These are phyloP conservation scores for Actinia equina DNA, from an alignment of 64 coral and sea anemone genomes.

Conservation along the genomic window DNA sequence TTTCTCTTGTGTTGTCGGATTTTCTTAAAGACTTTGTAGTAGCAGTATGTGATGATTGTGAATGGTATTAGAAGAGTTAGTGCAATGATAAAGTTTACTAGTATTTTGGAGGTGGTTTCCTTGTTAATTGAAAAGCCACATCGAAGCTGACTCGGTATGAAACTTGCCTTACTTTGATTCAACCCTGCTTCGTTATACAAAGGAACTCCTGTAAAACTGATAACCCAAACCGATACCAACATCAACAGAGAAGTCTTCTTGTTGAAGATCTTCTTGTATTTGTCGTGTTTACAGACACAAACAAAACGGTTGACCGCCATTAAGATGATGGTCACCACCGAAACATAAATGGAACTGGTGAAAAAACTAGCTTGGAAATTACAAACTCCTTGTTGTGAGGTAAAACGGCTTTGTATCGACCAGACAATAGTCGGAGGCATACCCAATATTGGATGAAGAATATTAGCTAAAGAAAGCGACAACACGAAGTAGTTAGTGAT, in stretches of 20 bases:
- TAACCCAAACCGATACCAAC: background rate
- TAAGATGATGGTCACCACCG: constrained; percentile 19
- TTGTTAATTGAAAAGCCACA: background rate
- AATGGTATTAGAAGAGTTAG: constrained; percentile 13
- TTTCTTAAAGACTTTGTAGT: constrained; percentile 33
- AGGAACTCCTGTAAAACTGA: background rate
- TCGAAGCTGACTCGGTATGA: background rate
- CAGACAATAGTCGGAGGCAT: background rate
- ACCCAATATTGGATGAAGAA: constrained; percentile 10
- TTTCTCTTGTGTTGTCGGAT: constrained; percentile 31
- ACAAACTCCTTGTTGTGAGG: constrained; percentile 7
- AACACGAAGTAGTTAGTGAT: constrained; percentile 39
- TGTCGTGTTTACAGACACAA: constrained; percentile 24
- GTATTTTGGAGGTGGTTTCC: constrained; percentile 18
- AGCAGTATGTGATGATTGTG: constrained; percentile 24
- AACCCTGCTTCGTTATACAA: background rate
- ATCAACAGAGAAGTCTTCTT: background rate
- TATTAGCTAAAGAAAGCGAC: constrained; percentile 31
- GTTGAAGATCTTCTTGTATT: constrained; percentile 33
- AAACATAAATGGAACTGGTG: background rate
- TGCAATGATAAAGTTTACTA: constrained; percentile 6
- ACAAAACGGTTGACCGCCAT: constrained; percentile 44
- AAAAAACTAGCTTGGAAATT: constrained; percentile 33
- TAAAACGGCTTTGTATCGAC: constrained; percentile 13
- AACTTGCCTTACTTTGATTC: background rate